Percentiles rank a stretch among this genome's conserved stretches.
Evolutionary conservation across 2,797 vertebrate genomes (phyloP).

Genomic region (Steatocranus sp.): DNA sequence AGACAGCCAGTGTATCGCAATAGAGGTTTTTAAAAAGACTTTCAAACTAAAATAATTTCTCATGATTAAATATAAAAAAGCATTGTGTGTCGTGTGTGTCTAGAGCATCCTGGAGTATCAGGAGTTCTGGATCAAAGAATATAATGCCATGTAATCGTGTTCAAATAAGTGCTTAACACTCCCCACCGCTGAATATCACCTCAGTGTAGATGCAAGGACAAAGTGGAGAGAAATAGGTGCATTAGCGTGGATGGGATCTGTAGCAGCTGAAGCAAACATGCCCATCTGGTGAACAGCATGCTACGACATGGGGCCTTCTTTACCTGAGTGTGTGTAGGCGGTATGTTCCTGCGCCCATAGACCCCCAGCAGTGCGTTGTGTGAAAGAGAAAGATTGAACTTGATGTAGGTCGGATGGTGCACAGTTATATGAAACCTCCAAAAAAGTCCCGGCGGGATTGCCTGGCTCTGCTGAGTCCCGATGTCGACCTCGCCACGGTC

Average conservation of each 20-base stretch:
- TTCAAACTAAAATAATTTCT: not conserved
- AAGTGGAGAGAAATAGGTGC: not conserved
- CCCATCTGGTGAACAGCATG: constrained; percentile 44
- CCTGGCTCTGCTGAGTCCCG: constrained; percentile 90
- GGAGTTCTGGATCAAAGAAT: not conserved
- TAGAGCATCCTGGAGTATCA: not conserved
- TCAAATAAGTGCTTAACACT: not conserved
- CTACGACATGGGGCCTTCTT: not conserved
- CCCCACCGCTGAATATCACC: not conserved
- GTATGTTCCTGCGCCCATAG: constrained; percentile 93
- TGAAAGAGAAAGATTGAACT: constrained; percentile 92
- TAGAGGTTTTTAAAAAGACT: not conserved
- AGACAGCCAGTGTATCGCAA: not conserved
- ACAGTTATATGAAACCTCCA: constrained; percentile 96
- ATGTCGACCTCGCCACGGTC: constrained; percentile 93
- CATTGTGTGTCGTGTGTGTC: not conserved
- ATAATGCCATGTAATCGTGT: not conserved
- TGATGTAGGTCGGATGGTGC: constrained; percentile 91
- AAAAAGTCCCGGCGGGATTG: constrained; percentile 92
- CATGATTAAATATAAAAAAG: not conserved
- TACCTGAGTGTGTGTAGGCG: constrained; percentile 96
- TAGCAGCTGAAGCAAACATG: not conserved
- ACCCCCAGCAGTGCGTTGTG: constrained; percentile 92
- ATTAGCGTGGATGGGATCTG: not conserved
- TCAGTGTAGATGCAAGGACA: not conserved